These are phyloP conservation scores for Alligator sinensis DNA, from an alignment of 2,113 vertebrate genomes.

Conservation along the genomic window DNA sequence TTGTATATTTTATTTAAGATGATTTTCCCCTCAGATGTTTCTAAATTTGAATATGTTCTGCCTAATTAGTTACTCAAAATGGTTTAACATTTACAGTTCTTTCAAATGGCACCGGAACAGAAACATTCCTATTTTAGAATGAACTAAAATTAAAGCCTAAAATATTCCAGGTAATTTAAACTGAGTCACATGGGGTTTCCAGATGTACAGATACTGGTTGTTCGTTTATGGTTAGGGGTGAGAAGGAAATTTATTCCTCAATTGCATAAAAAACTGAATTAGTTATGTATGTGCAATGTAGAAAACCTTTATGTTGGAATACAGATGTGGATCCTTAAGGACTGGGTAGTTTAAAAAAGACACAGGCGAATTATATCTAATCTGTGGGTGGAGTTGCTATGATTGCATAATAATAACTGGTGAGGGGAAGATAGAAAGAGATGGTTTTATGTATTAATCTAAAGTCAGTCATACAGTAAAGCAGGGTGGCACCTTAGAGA, in stretches of 20 bases:
- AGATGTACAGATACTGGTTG: not conserved
- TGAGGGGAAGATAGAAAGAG: too few species aligned
- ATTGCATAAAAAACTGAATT: not conserved
- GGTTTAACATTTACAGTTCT: not conserved
- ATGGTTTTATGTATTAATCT: too few species aligned
- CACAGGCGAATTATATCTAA: not conserved
- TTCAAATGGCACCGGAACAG: not conserved
- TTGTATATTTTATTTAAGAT: conserved; percentile 36
- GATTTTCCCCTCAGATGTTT: not conserved
- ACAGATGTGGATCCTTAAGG: not conserved
- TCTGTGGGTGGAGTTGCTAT: not conserved
- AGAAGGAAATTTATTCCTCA: not conserved
- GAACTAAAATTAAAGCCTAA: conserved; percentile 36
- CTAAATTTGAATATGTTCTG: not conserved
- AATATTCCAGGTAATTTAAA: not conserved
- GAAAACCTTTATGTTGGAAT: not conserved
- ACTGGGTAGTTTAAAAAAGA: not conserved
- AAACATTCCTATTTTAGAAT: not conserved
- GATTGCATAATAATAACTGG: not conserved
- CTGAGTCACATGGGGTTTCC: not conserved
- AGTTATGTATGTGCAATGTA: not conserved
- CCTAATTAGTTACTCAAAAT: conserved; percentile 15
- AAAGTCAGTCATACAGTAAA: too few species aligned
- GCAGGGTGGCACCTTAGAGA: too few species aligned
- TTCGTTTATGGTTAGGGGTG: not conserved